Evolutionary conservation across 2,888 invertebrate species (phyloP).

Genomic region (Brassicogethes aeneus): DNA sequence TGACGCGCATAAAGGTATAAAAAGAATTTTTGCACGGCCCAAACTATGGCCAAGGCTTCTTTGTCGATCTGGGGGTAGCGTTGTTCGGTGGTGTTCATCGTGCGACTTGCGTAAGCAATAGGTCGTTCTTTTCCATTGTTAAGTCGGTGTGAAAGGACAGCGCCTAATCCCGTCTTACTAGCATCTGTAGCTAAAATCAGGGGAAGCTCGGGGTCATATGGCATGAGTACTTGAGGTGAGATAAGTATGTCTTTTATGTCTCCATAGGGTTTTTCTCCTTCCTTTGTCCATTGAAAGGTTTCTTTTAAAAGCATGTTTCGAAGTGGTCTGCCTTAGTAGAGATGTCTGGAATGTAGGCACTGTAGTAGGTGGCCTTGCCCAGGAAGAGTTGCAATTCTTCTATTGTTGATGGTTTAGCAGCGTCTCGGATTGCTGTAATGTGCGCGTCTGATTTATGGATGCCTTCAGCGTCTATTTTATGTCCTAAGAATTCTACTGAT

Average conservation of each 20-base stretch:
- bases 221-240: conserved; percentile 15
- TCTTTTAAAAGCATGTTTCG: conserved; percentile 7
- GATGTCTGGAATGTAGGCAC: conserved; percentile 12
- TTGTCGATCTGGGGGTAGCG: conserved; percentile 15
- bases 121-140: conserved; percentile 4
- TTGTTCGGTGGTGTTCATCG: conserved; percentile 9
- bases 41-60: conserved; percentile 12
- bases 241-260: conserved; percentile 11
- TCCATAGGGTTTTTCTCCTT: conserved; percentile 7
- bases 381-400: conserved; percentile 6
- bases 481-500: conserved; percentile 7
- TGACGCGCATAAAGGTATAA: conserved; percentile 13
- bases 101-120: conserved; percentile 10
- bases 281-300: conserved; percentile 9
- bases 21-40: conserved; percentile 11
- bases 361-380: conserved; percentile 4
- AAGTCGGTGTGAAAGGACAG: conserved; percentile 13
- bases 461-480: conserved; percentile 10
- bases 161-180: conserved; percentile 13
- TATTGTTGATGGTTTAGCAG: conserved; percentile 11
- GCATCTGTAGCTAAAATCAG: conserved; percentile 14
- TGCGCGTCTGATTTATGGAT: conserved; percentile 6
- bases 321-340: conserved; percentile 13
- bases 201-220: conserved; percentile 11
- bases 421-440: conserved; percentile 12